These are phyloP conservation scores for Drosophila emarginata DNA, from an alignment of 2,888 invertebrate species.

Conservation along the genomic window DNA sequence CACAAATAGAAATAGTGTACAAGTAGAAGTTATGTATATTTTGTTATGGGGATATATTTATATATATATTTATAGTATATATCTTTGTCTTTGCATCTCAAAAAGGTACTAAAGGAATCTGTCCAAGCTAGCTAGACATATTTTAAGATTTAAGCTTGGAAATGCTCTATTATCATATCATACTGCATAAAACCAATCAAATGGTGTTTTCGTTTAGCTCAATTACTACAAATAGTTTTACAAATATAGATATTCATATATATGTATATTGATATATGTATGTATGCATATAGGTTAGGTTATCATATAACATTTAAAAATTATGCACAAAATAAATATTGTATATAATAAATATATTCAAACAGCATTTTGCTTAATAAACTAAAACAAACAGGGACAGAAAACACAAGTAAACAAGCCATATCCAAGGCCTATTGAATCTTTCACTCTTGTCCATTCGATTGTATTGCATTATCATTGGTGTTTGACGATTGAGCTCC, in stretches of 20 bases:
- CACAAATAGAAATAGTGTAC: constrained; percentile 67
- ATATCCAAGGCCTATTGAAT: constrained; percentile 5
- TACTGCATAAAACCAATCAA: constrained; percentile 1
- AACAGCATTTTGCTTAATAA: constrained; percentile 53
- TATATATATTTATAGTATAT: constrained; percentile 19
- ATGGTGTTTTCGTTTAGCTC: constrained; percentile 26
- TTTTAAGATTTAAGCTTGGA: constrained; percentile 8
- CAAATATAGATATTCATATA: constrained; percentile 52
- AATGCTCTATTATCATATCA: constrained; percentile 14
- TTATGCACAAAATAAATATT: constrained; percentile 57
- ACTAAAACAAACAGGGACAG: constrained; percentile 46
- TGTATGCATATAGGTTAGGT: constrained; percentile 32
- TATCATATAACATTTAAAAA: constrained; percentile 53
- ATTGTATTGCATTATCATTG: constrained; percentile 61
- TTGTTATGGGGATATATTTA: constrained; percentile 9
- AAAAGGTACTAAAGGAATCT: constrained; percentile 69
- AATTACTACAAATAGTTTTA: constrained; percentile 43
- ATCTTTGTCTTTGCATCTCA: constrained; percentile 48
- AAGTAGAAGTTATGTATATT: too few relatives aligned
- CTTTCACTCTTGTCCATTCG: constrained; percentile 79
- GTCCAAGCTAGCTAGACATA: constrained; percentile 27
- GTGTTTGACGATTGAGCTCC: background rate
- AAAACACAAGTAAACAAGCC: constrained; percentile 9
- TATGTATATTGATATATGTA: constrained; percentile 5
- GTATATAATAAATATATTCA: constrained; percentile 46